These are phyloP conservation scores for Planiliza haematocheilus DNA, from an alignment of 2,113 vertebrate genomes.

Conservation along the genomic window DNA sequence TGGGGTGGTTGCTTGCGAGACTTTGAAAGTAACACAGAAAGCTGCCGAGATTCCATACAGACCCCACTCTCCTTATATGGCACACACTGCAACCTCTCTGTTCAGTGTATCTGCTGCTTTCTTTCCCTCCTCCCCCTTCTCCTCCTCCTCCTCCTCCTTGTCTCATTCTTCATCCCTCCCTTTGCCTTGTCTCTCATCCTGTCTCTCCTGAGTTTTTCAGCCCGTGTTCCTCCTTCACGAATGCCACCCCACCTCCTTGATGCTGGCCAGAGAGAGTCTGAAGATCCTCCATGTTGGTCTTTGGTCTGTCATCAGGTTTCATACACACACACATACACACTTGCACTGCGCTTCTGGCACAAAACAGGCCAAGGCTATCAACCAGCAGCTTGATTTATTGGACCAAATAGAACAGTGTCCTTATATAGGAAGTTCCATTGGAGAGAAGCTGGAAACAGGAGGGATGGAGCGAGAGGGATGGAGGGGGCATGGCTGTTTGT, in stretches of 20 bases:
- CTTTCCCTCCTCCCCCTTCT: slow-evolving; percentile 43
- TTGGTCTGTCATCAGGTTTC: slow-evolving; percentile 53
- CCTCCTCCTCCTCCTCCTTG: slow-evolving; percentile 31
- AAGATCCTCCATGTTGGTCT: slow-evolving; percentile 46
- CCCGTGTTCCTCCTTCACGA: slow-evolving; percentile 5
- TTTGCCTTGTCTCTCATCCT: slow-evolving; percentile 32
- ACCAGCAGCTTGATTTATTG: slow-evolving; percentile 77
- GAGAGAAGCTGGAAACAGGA: slow-evolving; percentile 61
- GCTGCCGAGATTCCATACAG: slow-evolving; percentile 81
- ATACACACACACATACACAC: slow-evolving; percentile 37
- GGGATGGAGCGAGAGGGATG: slow-evolving; percentile 54
- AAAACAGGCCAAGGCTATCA: slow-evolving; percentile 60
- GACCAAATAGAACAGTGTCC: slow-evolving; percentile 78
- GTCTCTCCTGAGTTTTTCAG: slow-evolving; percentile 24
- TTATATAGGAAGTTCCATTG: slow-evolving; percentile 87
- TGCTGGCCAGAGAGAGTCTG: slow-evolving; percentile 60
- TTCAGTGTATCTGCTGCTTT: slow-evolving; percentile 68
- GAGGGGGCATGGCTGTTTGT: slow-evolving; percentile 27
- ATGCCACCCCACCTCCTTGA: slow-evolving; percentile 32
- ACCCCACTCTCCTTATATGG: slow-evolving; percentile 87
- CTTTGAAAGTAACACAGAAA: slow-evolving; percentile 86
- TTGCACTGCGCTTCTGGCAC: slow-evolving; percentile 38
- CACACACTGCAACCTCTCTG: slow-evolving; percentile 75
- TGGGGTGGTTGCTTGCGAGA: slow-evolving; percentile 78
- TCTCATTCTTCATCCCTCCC: slow-evolving; percentile 57